Conservation (phyloP, 1,140 invertebrate genomes). For the Elymnias hypermnestra region DNA sequence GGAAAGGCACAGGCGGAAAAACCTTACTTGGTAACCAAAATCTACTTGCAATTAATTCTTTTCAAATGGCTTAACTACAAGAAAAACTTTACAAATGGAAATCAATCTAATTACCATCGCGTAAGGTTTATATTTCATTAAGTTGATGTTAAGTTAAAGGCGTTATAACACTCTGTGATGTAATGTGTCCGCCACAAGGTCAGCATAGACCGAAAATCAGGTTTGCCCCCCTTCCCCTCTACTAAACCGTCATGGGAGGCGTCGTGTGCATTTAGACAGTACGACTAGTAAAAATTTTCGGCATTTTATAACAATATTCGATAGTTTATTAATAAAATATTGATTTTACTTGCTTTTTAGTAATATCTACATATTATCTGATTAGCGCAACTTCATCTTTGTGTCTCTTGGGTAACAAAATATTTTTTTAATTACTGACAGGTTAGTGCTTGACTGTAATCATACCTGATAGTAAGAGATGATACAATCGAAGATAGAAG, state of each 20-base stretch:
- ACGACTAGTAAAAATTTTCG: no score
- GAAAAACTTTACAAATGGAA: background rate
- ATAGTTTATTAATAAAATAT: no score
- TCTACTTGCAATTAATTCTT: slow-evolving; percentile 15
- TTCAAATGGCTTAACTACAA: slow-evolving; percentile 8
- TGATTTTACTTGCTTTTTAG: no score
- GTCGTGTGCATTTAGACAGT: slow-evolving; percentile 34
- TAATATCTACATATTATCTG: no score
- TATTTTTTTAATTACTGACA: background rate
- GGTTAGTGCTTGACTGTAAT: no score
- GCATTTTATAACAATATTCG: no score
- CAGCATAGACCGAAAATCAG: slow-evolving; percentile 74
- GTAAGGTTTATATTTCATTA: slow-evolving; percentile 25
- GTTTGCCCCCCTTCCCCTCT: slow-evolving; percentile 43
- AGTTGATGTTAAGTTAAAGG: slow-evolving; percentile 35
- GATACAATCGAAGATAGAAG: no score
- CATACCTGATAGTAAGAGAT: no score
- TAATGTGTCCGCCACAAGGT: slow-evolving; percentile 69
- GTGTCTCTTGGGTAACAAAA: no score
- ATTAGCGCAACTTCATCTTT: no score
- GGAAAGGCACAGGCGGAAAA: slow-evolving; percentile 68
- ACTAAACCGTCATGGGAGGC: slow-evolving; percentile 46
- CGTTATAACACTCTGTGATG: slow-evolving; percentile 63
- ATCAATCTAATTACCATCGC: no score
- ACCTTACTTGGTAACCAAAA: slow-evolving; percentile 40